Evolutionary conservation across 2,888 invertebrate species (phyloP).

Genomic region (Campoplex capitator): DNA sequence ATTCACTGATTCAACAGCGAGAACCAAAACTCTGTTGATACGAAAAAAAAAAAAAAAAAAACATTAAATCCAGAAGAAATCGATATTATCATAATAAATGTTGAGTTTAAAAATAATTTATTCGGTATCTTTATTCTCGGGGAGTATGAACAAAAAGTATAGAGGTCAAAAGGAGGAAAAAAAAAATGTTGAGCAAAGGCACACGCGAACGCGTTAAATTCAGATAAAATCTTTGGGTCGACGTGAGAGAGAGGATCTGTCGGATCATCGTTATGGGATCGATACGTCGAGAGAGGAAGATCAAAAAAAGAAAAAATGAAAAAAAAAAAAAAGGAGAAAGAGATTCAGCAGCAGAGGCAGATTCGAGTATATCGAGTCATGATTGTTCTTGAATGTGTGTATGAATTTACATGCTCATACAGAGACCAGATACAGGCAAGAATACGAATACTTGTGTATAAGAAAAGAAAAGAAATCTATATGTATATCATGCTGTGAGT

Average conservation of each 20-base stretch:
- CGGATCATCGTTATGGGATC: conserved; percentile 78
- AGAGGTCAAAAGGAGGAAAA: not conserved
- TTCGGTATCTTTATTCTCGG: not conserved
- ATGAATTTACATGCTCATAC: not conserved
- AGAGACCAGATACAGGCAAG: not conserved
- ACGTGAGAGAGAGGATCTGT: conserved; percentile 74
- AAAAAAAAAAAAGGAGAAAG: not conserved
- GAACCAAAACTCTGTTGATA: not conserved
- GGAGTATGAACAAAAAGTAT: not conserved
- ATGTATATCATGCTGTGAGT: conserved; percentile 54
- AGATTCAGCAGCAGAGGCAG: conserved; percentile 53
- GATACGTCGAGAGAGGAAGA: conserved; percentile 32
- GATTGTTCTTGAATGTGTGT: conserved; percentile 50
- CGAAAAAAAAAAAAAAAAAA: not conserved
- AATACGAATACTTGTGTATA: conserved; percentile 15
- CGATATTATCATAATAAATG: conserved; percentile 1
- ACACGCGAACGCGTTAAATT: conserved; percentile 72
- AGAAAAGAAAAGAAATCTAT: conserved; percentile 39
- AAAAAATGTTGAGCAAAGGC: conserved; percentile 49
- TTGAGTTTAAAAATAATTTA: not conserved
- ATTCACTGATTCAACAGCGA: not conserved
- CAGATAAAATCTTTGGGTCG: conserved; percentile 67
- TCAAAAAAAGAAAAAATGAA: not conserved
- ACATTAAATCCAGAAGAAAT: not conserved
- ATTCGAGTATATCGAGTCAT: conserved; percentile 62